Evolutionary conservation across 2,888 invertebrate species (phyloP).

Genomic region (Erynnis tages): DNA sequence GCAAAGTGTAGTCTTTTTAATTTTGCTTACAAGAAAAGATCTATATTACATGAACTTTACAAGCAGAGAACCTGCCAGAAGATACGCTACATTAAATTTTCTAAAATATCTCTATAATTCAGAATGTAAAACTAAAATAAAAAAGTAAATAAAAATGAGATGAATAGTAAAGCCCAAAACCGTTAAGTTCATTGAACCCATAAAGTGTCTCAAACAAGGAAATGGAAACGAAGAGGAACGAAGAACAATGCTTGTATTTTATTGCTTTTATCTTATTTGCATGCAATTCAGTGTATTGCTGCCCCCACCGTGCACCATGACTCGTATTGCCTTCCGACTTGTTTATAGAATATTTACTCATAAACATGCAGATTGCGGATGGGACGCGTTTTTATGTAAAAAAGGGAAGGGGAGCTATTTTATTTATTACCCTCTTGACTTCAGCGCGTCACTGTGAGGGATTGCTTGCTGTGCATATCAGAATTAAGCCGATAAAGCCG

Average conservation of each 20-base stretch:
- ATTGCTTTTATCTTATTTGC: conserved; percentile 78
- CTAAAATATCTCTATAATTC: neutral
- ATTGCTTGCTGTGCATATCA: conserved; percentile 54
- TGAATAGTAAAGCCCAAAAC: conserved; percentile 29
- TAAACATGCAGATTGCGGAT: conserved; percentile 81
- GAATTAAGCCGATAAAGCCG: conserved; percentile 37
- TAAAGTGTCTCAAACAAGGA: conserved; percentile 53
- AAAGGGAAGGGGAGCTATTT: conserved; percentile 74
- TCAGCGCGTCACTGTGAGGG: conserved; percentile 61
- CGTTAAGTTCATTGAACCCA: conserved; percentile 51
- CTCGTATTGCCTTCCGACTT: conserved; percentile 59
- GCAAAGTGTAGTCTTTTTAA: no score
- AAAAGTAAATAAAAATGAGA: neutral
- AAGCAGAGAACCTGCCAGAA: no score
- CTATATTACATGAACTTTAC: no score
- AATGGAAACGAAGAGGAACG: conserved; percentile 50
- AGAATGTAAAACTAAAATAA: no score
- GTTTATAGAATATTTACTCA: conserved; percentile 80
- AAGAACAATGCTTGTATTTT: conserved; percentile 63
- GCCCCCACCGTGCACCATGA: conserved; percentile 55
- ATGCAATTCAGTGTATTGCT: conserved; percentile 76
- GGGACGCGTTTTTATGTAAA: conserved; percentile 79
- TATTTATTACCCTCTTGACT: conserved; percentile 80
- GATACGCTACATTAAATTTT: no score
- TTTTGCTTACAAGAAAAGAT: no score